A percentile compares a stretch with the other conserved stretches of the same genome.
Evolutionary conservation across 2,797 vertebrate genomes (phyloP).

Genomic region (Sebastes elongatus): DNA sequence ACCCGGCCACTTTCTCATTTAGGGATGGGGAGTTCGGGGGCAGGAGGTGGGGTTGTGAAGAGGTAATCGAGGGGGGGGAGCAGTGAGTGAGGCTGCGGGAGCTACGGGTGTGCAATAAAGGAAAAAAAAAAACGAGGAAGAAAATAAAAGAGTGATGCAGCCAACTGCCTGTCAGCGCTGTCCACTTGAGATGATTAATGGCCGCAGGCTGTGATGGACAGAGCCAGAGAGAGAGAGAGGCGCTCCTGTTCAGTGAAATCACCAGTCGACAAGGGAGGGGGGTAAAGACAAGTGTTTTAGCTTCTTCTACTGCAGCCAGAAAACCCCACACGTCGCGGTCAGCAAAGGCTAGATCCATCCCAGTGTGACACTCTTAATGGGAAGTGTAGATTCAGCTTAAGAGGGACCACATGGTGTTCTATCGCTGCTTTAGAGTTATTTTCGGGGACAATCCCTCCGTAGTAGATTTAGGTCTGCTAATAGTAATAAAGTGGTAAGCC

Average conservation of each 20-base stretch:
- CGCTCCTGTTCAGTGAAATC: conserved; percentile 66
- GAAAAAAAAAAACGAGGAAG: conserved; percentile 12
- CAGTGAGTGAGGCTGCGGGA: conserved; percentile 34
- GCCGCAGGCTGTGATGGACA: conserved; percentile 75
- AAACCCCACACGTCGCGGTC: conserved; percentile 49
- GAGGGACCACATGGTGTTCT: conserved; percentile 57
- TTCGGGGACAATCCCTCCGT: conserved; percentile 33
- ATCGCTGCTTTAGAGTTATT: conserved; percentile 51
- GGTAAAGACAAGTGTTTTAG: conserved; percentile 61
- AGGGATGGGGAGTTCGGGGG: conserved; percentile 10
- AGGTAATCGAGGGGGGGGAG: neutral
- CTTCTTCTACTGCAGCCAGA: conserved; percentile 25
- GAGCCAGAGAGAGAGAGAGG: conserved; percentile 58
- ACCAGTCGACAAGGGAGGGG: conserved; percentile 29
- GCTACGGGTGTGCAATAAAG: conserved; percentile 39
- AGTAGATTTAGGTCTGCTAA: conserved; percentile 48
- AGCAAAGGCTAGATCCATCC: conserved; percentile 27
- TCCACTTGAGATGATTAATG: conserved; percentile 83
- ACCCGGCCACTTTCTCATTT: conserved; percentile 48
- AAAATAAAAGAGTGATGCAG: conserved; percentile 72
- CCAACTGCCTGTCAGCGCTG: conserved; percentile 77
- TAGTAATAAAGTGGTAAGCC: conserved; percentile 47
- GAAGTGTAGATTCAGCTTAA: conserved; percentile 58
- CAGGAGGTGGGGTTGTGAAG: conserved; percentile 9
- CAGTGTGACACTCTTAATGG: conserved; percentile 50